Evolutionary conservation across 2,113 vertebrate genomes (phyloP), one percentile per base, ranked within the genome.

Genomic region (Scomber japonicus): DNA sequence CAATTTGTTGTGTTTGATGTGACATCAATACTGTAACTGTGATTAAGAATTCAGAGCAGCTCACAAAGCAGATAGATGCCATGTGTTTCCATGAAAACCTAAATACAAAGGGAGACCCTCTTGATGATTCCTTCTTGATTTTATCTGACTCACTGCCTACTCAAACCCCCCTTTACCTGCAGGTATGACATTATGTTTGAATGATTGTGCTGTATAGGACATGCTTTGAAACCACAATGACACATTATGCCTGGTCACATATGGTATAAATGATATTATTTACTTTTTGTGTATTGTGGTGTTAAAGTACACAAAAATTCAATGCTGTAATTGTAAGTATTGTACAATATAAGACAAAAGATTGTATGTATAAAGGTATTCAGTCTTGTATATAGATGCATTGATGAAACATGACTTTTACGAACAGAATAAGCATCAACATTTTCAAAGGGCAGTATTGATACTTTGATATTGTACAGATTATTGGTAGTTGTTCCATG

Each of bases 91-190:
- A 86, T 82, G 78, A 88, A 71, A 85, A 84, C 54, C 75, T 83
- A 81, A 90, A 83, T 75, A 64, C 64, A 71, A 78, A 78, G 56
- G 69, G 66, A 83, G 66, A 90, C 59, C 76, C 88, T 89, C 83
- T 88, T 83, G 87, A 94, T 94, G 93, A 95, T 95, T 95, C 95
- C 94, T 93, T 91, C 88, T 75, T 86, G 44, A 90, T 82, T 62
- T 54, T 78, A 77, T 91, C 79, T 81, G 72, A 87, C 50, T 90
- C 84, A 90, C 90, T 94, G 92, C 91, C 91, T 81, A 92, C 77
- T 89, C 19, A 64, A 77, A 61, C 64, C 86, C 49, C 78, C 75
- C 70, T 75, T 67, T 74, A 71, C 56, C 81, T 76, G 88, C 88
- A 86, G 84, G 81, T 89, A 75, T 75, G 68, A 75, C 63, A 56